A percentile compares a stretch with the other conserved stretches of the same genome.
phyloP scores from a whole-genome alignment of 2,888 invertebrate species.

The Lithophane semibrunnea region DNA sequence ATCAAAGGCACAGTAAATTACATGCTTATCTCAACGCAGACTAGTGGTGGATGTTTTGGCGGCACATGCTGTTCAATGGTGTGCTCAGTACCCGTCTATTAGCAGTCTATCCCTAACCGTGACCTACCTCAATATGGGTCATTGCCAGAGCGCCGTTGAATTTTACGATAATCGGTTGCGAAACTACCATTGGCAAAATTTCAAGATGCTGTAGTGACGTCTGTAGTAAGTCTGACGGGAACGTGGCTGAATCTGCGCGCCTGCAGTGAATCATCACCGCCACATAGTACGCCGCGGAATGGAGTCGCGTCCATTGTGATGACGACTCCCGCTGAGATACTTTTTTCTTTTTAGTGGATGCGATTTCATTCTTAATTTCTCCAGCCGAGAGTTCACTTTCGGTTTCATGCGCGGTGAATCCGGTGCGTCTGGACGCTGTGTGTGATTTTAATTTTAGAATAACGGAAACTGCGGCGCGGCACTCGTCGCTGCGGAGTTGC shows the following conservation, averaged over 20 bases:
- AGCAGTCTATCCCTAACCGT: conserved; percentile 79
- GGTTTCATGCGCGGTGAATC: conserved; percentile 59
- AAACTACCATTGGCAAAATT: conserved; percentile 89
- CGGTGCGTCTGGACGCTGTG: conserved; percentile 70
- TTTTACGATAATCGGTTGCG: conserved; percentile 88
- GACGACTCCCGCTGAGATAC: conserved; percentile 78
- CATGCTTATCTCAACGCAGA: conserved; percentile 72
- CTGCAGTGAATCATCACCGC: conserved; percentile 79
- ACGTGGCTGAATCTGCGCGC: conserved; percentile 64
- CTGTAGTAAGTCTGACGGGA: conserved; percentile 88
- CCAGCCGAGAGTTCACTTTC: conserved; percentile 75
- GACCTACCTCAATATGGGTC: conserved; percentile 87
- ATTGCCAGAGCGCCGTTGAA: conserved; percentile 83
- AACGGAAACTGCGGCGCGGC: conserved; percentile 83
- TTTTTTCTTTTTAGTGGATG: conserved; percentile 69
- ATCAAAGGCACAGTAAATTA: conserved; percentile 77
- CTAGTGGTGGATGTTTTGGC: conserved; percentile 65
- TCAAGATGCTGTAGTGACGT: conserved; percentile 85
- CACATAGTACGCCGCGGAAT: conserved; percentile 64
- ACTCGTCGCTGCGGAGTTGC: conserved; percentile 66
- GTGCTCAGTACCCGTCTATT: conserved; percentile 65
- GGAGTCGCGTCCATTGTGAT: conserved; percentile 74
- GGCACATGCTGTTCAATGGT: conserved; percentile 48
- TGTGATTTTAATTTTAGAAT: conserved; percentile 86
- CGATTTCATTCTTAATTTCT: conserved; percentile 71